Evolutionary conservation across 2,797 vertebrate species (phyloP).

Genomic region (Columba guinea): DNA sequence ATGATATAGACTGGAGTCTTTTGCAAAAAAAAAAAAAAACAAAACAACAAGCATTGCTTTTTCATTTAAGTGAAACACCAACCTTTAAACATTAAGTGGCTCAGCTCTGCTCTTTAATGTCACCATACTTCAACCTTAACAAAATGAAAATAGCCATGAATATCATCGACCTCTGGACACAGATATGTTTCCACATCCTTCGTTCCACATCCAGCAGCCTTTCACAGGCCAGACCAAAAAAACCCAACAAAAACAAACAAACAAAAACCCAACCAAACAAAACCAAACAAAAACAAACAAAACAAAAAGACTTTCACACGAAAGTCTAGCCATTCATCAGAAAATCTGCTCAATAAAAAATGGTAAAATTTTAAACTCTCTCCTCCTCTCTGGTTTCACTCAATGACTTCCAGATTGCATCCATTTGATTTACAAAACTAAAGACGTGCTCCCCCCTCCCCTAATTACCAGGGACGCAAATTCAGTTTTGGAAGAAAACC

Average conservation of each 20-base stretch:
- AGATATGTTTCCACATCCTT: background rate
- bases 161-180: background rate
- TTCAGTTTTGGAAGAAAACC: background rate
- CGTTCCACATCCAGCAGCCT: background rate
- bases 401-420: slow-evolving; percentile 26
- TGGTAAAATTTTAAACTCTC: background rate
- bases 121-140: background rate
- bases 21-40: background rate
- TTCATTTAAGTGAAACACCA: background rate
- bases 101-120: background rate
- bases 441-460: background rate
- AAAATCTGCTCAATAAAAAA: background rate
- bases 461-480: background rate
- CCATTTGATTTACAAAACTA: background rate
- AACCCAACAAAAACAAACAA: background rate
- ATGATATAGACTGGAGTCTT: background rate
- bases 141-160: background rate
- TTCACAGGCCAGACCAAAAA: background rate
- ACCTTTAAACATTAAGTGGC: background rate
- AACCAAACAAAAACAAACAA: background rate
- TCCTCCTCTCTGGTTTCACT: background rate
- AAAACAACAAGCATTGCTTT: background rate
- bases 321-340: background rate
- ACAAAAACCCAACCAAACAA: too few relatives aligned
- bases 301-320: background rate